A percentile compares a stretch with the other conserved stretches of the same genome.
Conservation (phyloP, 2,113 vertebrate genomes). For the Orycteropus afer region DNA sequence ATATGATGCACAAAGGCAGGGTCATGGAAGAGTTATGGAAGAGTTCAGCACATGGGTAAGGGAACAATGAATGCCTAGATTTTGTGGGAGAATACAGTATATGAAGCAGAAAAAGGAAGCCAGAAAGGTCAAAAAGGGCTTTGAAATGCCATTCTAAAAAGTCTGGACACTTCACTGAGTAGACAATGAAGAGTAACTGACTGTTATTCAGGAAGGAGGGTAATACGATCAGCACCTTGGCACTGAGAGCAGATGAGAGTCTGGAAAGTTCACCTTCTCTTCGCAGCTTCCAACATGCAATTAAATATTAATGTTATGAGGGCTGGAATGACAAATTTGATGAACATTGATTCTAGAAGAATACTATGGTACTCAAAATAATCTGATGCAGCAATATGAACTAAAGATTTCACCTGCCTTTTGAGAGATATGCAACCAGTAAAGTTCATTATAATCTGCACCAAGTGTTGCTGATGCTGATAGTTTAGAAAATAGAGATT, state of each 20-base stretch:
- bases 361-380: background rate
- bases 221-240: background rate
- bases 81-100: background rate
- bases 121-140: background rate
- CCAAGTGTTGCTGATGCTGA: background rate
- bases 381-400: slow-evolving; percentile 16
- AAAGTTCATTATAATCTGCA: background rate
- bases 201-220: background rate
- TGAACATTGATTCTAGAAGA: slow-evolving; percentile 16
- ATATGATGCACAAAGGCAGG: background rate
- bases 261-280: slow-evolving; percentile 27
- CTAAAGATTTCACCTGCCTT: background rate
- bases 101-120: slow-evolving; percentile 42
- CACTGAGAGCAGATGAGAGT: background rate
- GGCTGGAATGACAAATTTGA: background rate
- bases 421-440: background rate
- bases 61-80: background rate
- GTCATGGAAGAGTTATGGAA: background rate
- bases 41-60: background rate
- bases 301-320: background rate
- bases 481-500: slow-evolving; percentile 33
- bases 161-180: background rate
- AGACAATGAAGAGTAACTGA: background rate
- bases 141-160: slow-evolving; percentile 34
- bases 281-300: background rate